These are phyloP conservation scores for Euwallacea fornicatus DNA, from an alignment of 1,140 invertebrate genomes.

Conservation along the genomic window DNA sequence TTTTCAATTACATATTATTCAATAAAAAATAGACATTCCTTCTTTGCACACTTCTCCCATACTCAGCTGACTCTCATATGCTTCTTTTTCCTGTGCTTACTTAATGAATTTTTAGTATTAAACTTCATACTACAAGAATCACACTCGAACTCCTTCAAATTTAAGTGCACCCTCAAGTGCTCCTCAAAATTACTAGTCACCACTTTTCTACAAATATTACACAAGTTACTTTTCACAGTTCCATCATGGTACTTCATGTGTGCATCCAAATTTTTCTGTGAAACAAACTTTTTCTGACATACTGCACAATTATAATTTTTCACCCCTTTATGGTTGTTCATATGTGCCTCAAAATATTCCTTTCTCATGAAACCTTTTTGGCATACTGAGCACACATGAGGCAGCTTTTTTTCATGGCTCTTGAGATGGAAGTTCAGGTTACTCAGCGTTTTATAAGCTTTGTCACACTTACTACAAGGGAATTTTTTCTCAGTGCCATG, in stretches of 20 bases:
- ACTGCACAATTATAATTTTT: conserved; percentile 47
- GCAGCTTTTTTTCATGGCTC: conserved; percentile 45
- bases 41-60: too few species aligned
- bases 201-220: conserved; percentile 48
- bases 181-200: conserved; percentile 46
- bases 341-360: conserved; percentile 50
- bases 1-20: not conserved
- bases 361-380: conserved; percentile 50
- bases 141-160: conserved; percentile 49
- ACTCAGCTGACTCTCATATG: conserved; percentile 29
- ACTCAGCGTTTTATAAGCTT: conserved; percentile 50
- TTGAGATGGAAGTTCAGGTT: conserved; percentile 53
- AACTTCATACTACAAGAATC: conserved; percentile 45
- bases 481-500: conserved; percentile 50
- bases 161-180: conserved; percentile 48
- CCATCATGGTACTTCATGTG: conserved; percentile 49
- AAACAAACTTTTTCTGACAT: conserved; percentile 48
- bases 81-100: conserved; percentile 50
- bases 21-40: not conserved
- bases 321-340: conserved; percentile 48
- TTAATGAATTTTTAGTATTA: conserved; percentile 47
- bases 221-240: conserved; percentile 43
- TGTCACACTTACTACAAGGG: conserved; percentile 47
- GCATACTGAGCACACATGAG: conserved; percentile 46
- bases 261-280: conserved; percentile 49